These are phyloP conservation scores for Coelopa frigida DNA, from an alignment of 1,140 invertebrate species.

Conservation along the genomic window DNA sequence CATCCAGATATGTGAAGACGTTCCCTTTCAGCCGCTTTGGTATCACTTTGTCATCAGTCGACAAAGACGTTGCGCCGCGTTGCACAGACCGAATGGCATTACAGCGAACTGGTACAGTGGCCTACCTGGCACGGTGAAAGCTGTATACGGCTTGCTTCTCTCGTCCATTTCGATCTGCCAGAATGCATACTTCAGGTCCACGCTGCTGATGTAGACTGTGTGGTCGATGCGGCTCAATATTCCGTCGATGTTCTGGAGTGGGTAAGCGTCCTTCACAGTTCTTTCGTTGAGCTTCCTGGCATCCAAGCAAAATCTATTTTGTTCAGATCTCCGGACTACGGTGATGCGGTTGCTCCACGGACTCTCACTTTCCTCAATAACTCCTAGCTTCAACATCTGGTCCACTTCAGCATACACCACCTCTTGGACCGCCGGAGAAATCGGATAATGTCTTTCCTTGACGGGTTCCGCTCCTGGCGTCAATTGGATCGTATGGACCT, in stretches of 20 bases:
- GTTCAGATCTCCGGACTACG: slow-evolving; percentile 10
- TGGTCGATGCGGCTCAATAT: slow-evolving; percentile 15
- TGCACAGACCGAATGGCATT: slow-evolving; percentile 46
- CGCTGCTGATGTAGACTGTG: slow-evolving; percentile 21
- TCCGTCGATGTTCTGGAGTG: slow-evolving; percentile 15
- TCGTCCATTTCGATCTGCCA: slow-evolving; percentile 35
- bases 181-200: slow-evolving; percentile 39
- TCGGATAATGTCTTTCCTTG: slow-evolving; percentile 4
- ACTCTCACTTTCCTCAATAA: slow-evolving; percentile 16
- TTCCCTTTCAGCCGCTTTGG: slow-evolving; percentile 19
- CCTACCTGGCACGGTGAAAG: slow-evolving; percentile 43
- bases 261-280: slow-evolving; percentile 17
- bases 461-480: neutral
- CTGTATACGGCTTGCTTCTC: slow-evolving; percentile 38
- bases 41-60: slow-evolving; percentile 35
- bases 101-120: slow-evolving; percentile 26
- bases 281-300: slow-evolving; percentile 14
- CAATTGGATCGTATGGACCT: slow-evolving; percentile 1
- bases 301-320: slow-evolving; percentile 17
- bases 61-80: slow-evolving; percentile 46
- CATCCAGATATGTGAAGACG: slow-evolving; percentile 45
- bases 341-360: slow-evolving; percentile 16
- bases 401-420: slow-evolving; percentile 5
- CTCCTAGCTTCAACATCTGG: slow-evolving; percentile 11
- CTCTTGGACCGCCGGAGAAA: slow-evolving; percentile 5